A percentile compares a stretch with the other conserved stretches of the same genome.
Conservation (phyloP, 2,797 vertebrate species). For the Eurystomus glaucurus region DNA sequence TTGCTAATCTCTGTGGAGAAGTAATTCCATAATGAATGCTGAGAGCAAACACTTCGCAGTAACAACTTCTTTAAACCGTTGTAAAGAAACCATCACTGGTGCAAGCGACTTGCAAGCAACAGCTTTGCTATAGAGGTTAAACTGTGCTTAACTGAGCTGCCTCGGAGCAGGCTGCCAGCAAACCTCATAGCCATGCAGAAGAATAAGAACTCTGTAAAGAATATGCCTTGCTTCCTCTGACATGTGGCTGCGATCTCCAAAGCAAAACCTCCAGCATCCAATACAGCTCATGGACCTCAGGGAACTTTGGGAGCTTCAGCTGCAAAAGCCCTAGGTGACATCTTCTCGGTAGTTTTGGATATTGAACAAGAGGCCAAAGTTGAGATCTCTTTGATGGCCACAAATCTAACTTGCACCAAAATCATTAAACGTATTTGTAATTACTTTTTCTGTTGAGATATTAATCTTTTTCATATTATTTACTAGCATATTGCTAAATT, state of each 20-base stretch:
- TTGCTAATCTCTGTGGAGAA: conserved; percentile 28
- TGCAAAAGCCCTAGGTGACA: neutral
- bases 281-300: rapidly evolving
- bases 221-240: neutral
- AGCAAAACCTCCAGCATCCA: neutral
- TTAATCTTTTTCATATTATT: conserved; percentile 44
- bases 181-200: neutral
- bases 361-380: neutral
- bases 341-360: neutral
- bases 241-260: rapidly evolving
- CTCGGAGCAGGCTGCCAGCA: neutral
- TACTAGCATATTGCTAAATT: conserved; percentile 41
- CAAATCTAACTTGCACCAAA: neutral
- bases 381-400: neutral
- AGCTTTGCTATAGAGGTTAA: neutral
- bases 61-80: neutral
- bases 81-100: neutral
- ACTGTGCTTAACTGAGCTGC: neutral
- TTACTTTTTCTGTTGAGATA: conserved; percentile 22
- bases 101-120: neutral
- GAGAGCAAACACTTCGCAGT: neutral
- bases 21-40: conserved; percentile 17
- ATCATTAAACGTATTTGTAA: neutral
- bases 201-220: neutral
- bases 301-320: neutral